Conservation (phyloP, 2,113 vertebrate genomes). For the Castor canadensis region DNA sequence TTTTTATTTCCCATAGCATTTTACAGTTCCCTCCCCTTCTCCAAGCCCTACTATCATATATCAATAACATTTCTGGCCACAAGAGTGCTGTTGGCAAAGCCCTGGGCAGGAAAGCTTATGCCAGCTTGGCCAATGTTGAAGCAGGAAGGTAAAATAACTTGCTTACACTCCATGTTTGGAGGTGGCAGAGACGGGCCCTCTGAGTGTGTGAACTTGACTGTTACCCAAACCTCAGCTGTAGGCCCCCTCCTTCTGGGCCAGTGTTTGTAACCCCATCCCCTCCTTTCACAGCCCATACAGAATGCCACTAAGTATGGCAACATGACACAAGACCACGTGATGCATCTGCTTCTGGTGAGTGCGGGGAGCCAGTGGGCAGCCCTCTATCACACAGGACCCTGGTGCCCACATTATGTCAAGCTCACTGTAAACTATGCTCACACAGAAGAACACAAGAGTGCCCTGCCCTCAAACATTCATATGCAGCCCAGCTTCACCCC, state of each 20-base stretch:
- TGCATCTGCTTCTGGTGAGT: slow-evolving; percentile 89
- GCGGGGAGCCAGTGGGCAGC: accelerated
- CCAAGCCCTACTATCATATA: neutral
- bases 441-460: neutral
- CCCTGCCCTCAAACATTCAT: neutral
- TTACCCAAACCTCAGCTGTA: neutral
- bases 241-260: neutral
- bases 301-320: slow-evolving; percentile 78
- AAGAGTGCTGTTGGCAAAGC: neutral
- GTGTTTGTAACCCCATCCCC: neutral
- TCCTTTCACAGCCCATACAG: slow-evolving; percentile 67
- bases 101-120: neutral
- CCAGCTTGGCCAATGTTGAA: neutral
- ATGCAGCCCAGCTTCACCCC: too few relatives aligned
- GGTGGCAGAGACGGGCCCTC: neutral
- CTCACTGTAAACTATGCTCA: accelerated
- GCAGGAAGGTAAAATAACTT: neutral
- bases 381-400: neutral
- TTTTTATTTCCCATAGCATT: neutral
- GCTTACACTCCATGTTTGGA: neutral
- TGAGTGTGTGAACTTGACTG: neutral
- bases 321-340: slow-evolving; percentile 87
- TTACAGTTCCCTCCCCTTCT: neutral
- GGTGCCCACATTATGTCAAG: accelerated
- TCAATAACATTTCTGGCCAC: neutral